phyloP scores from a whole-genome alignment of 2,797 vertebrate species.

The Nothura maculosa region DNA sequence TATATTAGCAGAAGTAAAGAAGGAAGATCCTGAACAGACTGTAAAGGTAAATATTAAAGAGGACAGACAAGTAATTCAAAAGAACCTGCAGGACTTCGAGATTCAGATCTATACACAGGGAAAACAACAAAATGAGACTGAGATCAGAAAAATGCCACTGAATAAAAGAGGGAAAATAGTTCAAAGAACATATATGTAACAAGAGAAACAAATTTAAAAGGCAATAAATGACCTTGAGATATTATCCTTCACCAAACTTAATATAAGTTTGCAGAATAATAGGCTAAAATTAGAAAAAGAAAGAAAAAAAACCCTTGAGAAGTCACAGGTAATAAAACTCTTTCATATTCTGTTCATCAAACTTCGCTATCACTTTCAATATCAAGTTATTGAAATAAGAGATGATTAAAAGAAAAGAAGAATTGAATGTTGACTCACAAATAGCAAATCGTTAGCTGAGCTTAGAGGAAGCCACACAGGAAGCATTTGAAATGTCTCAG shows the following conservation, averaged over 20 bases:
- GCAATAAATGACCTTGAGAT: background rate
- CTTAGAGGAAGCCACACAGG: background rate
- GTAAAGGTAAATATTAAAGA: background rate
- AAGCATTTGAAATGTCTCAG: background rate
- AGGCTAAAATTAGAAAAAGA: background rate
- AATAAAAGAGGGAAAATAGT: background rate
- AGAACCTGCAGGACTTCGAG: background rate
- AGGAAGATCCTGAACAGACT: background rate
- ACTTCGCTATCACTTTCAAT: background rate
- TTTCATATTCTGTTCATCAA: background rate
- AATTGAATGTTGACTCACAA: background rate
- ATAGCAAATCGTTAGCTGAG: background rate
- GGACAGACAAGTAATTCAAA: background rate
- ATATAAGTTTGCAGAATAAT: conserved; percentile 12
- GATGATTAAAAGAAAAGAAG: background rate
- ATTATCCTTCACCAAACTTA: background rate
- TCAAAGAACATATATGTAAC: background rate
- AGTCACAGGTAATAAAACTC: background rate
- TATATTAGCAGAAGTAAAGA: background rate
- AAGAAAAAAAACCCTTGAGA: background rate
- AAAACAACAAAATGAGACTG: background rate
- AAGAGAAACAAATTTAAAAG: conserved; percentile 7
- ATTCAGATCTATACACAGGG: background rate
- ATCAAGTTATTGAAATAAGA: background rate
- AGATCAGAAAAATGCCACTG: background rate